Evolutionary conservation across 2,113 vertebrate genomes (phyloP), one percentile per base, ranked within the genome.

Genomic region (Pteropus alecto): DNA sequence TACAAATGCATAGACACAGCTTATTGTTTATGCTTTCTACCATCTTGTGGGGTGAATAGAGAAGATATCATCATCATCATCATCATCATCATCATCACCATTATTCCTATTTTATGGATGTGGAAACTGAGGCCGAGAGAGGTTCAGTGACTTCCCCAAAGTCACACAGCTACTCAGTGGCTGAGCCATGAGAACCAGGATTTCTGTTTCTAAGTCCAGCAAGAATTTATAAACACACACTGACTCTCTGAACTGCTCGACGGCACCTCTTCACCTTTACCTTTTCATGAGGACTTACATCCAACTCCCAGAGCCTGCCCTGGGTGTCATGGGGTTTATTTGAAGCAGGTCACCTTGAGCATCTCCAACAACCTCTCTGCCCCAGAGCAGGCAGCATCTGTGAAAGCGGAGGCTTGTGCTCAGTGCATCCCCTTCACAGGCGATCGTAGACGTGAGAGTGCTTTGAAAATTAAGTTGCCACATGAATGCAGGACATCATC

Each of bases 391-490:
- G 77, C 30, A 0, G 0, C 2, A 13, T 77, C 71, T 71, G 54
- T 78, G 67, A 92, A 3, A 82, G 68, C 28, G 43, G 33, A 65
- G 11, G 56, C 24, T 4, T 22, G 58, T 19, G n/a, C 12, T 56
- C 33, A 54, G 6, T 2, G 43, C 5, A 12, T 21, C 6, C 16
- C 38, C 21, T 3, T 82, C 41, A 11, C 1, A 11, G 30, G 79
- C 19, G 6, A 74, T 7, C 21, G 0, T 6, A 21, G n/a, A 38
- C 9, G 26, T 67, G 51, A 70, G 0, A 12, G 28, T 13, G 5
- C 38, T 92, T 97, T 91, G 88, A 81, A 96, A 88, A 63, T 33
- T 51, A 74, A 63, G 48, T 60, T 63, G 58, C 30, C 38, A 14
- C 82, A 48, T 4, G 30, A 88, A 87, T n/a, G 33, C 65, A 78